Evolutionary conservation across 2,797 vertebrate species (phyloP), one percentile per base, ranked within the genome.

Genomic region (Enteromius thamalakanensis): DNA sequence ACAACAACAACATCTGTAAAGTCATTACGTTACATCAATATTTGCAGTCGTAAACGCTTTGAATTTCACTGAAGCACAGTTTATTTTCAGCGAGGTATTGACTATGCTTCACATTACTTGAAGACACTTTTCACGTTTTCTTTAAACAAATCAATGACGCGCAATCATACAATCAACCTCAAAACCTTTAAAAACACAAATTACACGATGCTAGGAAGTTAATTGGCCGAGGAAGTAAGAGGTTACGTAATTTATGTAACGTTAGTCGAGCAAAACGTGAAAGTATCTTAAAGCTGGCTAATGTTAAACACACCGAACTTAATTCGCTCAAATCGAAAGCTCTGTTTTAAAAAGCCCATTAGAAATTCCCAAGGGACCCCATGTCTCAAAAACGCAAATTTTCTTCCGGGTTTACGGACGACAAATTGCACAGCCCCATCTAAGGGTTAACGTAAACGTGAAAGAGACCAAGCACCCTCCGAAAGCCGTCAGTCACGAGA

Each of bases 401-500:
- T 32, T 51, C 42, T 72, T 72, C 26, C 45, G 3, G 21, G 6
- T 12, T 19, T 37, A 34, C 32, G 29, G 9, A 34, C n/a, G 14
- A 53, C 47, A 53, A 51, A 72, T 26, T 2, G 21, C 21, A 3
- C 40, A 64, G 58, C 23, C 19, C 26, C 21, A 1, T 21, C 4
- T 6, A 67, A 79, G 21, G 37, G 29, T 34, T 74, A 71, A 29
- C 55, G 12, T 32, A 72, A 72, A 21, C 29, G 10, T 47, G 40
- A 71, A 21, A 78, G 17, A 21, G 60, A 47, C 26, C 12, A 17
- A 34, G 14, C 40, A 65, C 58, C 23, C 19, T 32, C n/a, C 26
- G 42, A 53, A 60, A 62, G 79, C 40, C 67, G 37, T 60, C 37
- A 37, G 26, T 37, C 19, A 11, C 29, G 62, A 80, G 37, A 70